These are phyloP conservation scores for Agapostemon virescens DNA, from an alignment of 2,888 invertebrate genomes.

Conservation along the genomic window DNA sequence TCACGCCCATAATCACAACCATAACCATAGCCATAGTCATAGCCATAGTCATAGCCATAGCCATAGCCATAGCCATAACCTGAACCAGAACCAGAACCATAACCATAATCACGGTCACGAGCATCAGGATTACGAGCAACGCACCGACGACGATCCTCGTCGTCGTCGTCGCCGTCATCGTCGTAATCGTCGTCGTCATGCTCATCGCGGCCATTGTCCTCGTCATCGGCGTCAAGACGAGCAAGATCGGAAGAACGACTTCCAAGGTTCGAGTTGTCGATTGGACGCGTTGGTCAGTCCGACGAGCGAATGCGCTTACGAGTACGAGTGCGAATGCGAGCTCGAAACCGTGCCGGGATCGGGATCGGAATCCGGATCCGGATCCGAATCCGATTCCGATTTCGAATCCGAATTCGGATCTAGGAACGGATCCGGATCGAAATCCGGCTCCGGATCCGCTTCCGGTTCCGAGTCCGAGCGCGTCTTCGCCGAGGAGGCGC, in stretches of 20 bases:
- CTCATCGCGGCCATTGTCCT: constrained; percentile 54
- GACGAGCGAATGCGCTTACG: constrained; percentile 67
- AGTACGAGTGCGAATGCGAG: neutral
- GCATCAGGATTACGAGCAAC: neutral
- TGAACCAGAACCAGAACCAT: neutral
- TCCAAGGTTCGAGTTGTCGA: constrained; percentile 59
- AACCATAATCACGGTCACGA: neutral
- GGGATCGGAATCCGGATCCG: neutral
- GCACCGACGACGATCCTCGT: neutral
- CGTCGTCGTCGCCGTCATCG: constrained; percentile 54
- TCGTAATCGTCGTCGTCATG: constrained; percentile 51
- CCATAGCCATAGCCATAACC: neutral
- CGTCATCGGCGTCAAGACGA: constrained; percentile 48
- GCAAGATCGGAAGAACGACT: constrained; percentile 49
- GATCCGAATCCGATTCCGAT: neutral
- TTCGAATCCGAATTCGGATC: neutral
- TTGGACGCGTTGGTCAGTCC: constrained; percentile 71
- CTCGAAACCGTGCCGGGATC: neutral
- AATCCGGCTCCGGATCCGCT: neutral
- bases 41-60: neutral
- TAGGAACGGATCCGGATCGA: neutral
- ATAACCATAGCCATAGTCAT: neutral
- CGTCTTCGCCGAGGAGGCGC: constrained; percentile 68
- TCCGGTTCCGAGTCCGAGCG: constrained; percentile 53
- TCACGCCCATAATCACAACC: neutral